Evolutionary conservation across 2,797 vertebrate genomes (phyloP), one percentile per base, ranked within the genome.

Genomic region (Etheostoma perlongum): DNA sequence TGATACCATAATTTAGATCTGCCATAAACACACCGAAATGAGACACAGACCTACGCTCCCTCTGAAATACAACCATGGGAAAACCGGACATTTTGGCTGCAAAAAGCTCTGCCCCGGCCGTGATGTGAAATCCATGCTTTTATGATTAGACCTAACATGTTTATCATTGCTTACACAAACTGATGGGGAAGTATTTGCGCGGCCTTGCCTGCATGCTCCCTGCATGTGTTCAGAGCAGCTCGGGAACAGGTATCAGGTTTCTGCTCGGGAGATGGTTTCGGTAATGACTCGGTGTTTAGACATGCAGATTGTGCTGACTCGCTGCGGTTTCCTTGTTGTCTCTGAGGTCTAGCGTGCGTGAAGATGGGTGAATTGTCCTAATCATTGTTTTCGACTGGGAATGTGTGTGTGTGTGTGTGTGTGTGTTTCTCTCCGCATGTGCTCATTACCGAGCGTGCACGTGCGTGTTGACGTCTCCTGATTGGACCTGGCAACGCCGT

Each of bases 1-100:
- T 77, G 92, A 94, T 94, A 91, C 91, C 91, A 83, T 94, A 90
- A 93, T 95, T 95, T 94, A 92, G 89, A 91, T 86, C 83, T 84
- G 87, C 86, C 84, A 85, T 94, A 94, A 94, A 94, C 93, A 94
- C 74, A 60, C 21, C 70, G 82, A 94, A 91, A 94, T 93, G 83
- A 94, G 87, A 89, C 85, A 53, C 93, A 94, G 92, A 63, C 90
- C 78, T 62, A 1, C 73, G 65, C 83, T 85, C 71, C 54, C 77
- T 89, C 78, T 89, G 90, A 90, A 90, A 90, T 62, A 74, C 81
- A 79, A 61, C 74, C 81, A 82, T 90, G 88, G 88, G 91, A 94
- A 94, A 83, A 78, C 65, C 8, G 53, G 67, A 74, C 51, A n/a
- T 69, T 55, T 58, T 83, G 74, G 78, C 83, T 66, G 63, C 77